Conservation (phyloP, 2,797 vertebrate genomes). For the Sebastiscus albofasciatus region DNA sequence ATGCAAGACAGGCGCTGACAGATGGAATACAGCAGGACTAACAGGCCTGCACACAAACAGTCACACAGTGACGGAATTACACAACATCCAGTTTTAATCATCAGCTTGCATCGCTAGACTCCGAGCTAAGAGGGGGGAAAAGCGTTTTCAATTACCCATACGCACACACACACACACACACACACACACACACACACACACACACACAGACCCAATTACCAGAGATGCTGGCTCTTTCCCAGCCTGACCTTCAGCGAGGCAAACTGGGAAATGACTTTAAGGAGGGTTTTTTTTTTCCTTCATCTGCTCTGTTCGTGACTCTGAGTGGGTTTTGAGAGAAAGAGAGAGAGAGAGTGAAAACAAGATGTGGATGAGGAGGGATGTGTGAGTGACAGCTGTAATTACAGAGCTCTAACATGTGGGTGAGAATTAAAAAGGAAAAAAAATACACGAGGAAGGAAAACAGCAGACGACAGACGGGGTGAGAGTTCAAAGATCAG, state of each 20-base stretch:
- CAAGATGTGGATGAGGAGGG: constrained; percentile 43
- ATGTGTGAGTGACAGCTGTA: constrained; percentile 71
- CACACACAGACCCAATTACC: constrained; percentile 62
- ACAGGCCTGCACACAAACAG: constrained; percentile 8
- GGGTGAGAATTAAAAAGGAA: constrained; percentile 36
- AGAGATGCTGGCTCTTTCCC: constrained; percentile 57
- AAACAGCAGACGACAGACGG: constrained; percentile 67
- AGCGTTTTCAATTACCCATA: constrained; percentile 61
- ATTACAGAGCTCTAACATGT: constrained; percentile 63
- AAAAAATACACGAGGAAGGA: constrained; percentile 37
- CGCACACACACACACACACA: constrained; percentile 5
- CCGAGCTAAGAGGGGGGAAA: constrained; percentile 37
- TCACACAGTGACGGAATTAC: constrained; percentile 37
- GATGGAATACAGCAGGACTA: background rate
- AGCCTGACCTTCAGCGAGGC: constrained; percentile 67
- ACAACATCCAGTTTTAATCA: constrained; percentile 63
- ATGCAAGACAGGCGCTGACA: background rate
- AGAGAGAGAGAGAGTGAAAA: constrained; percentile 33
- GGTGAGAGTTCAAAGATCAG: constrained; percentile 69
- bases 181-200: constrained; percentile 17
- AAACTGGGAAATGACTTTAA: constrained; percentile 67
- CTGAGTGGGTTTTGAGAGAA: constrained; percentile 44
- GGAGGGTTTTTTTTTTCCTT: constrained; percentile 30
- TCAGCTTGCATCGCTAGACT: constrained; percentile 47
- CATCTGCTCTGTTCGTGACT: constrained; percentile 56